Conservation (phyloP, 2,113 vertebrate genomes). For the Notarius lentiginosus region DNA sequence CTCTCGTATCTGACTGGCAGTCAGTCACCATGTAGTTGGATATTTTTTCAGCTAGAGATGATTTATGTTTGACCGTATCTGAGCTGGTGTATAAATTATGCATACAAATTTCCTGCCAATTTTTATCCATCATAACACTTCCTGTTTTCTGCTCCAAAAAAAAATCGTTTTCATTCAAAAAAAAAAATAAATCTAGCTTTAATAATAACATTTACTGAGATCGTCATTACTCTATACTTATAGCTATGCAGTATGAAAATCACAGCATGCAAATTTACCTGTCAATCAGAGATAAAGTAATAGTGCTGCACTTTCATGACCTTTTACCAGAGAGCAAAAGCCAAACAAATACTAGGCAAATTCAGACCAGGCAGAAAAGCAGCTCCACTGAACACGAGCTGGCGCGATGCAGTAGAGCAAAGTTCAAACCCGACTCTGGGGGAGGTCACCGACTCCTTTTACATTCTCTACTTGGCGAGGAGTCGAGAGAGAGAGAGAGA, state of each 20-base stretch:
- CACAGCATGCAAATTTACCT: slow-evolving; percentile 31
- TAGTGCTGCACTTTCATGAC: not conserved
- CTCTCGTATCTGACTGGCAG: not conserved
- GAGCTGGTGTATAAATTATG: not conserved
- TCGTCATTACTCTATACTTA: not conserved
- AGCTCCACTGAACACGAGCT: slow-evolving; percentile 15
- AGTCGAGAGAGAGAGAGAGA: not conserved
- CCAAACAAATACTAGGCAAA: slow-evolving; percentile 50
- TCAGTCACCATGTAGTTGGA: not conserved
- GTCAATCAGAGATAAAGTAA: slow-evolving; percentile 12
- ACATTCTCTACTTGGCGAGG: slow-evolving; percentile 10
- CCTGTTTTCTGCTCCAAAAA: too few species aligned
- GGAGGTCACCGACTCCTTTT: slow-evolving; percentile 29
- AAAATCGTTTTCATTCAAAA: too few species aligned
- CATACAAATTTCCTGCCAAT: not conserved
- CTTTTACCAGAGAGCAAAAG: not conserved
- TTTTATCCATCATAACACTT: too few species aligned
- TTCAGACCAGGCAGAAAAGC: slow-evolving; percentile 31
- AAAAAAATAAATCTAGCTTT: too few species aligned
- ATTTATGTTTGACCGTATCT: not conserved
- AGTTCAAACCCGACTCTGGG: slow-evolving; percentile 7
- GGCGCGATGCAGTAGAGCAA: slow-evolving; percentile 36
- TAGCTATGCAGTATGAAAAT: slow-evolving; percentile 41
- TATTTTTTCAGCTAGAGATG: not conserved
- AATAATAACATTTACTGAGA: not conserved